Conservation (phyloP, 2,797 vertebrate species). For the Anguilla anguilla region DNA sequence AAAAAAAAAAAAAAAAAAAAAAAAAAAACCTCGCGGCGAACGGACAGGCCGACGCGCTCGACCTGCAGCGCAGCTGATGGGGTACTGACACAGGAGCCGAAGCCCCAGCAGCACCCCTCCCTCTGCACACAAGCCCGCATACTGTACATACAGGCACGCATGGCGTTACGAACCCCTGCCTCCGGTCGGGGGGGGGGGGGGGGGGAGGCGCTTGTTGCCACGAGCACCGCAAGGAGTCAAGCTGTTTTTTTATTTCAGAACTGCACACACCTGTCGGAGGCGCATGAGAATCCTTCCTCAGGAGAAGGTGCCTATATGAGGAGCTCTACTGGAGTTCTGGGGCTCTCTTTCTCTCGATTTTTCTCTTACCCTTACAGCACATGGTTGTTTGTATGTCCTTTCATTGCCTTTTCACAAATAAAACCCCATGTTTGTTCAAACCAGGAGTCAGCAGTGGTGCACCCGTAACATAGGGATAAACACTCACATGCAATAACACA, state of each 20-base stretch:
- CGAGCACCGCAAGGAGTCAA: too few species aligned
- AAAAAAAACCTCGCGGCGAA: conserved; percentile 40
- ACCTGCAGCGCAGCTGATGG: conserved; percentile 34
- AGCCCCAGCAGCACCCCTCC: conserved; percentile 41
- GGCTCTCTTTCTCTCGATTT: too few species aligned
- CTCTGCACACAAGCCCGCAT: neutral
- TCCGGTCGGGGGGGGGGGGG: too few species aligned
- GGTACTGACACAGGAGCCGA: neutral
- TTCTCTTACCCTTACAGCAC: too few species aligned
- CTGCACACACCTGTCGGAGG: neutral
- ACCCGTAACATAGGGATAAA: neutral
- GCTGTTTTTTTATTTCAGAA: neutral
- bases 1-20: too few species aligned
- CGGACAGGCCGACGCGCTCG: conserved; percentile 28
- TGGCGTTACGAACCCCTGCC: too few species aligned
- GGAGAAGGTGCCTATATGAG: neutral
- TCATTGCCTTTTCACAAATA: neutral
- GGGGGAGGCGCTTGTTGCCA: too few species aligned
- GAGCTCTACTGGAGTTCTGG: neutral
- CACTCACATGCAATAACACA: neutral
- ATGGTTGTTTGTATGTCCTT: neutral
- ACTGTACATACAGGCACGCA: neutral
- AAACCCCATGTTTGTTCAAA: neutral
- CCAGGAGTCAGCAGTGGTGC: neutral
- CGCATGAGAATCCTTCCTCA: neutral